Evolutionary conservation across 2,113 vertebrate species (phyloP).

Genomic region (Galeopterus variegatus): DNA sequence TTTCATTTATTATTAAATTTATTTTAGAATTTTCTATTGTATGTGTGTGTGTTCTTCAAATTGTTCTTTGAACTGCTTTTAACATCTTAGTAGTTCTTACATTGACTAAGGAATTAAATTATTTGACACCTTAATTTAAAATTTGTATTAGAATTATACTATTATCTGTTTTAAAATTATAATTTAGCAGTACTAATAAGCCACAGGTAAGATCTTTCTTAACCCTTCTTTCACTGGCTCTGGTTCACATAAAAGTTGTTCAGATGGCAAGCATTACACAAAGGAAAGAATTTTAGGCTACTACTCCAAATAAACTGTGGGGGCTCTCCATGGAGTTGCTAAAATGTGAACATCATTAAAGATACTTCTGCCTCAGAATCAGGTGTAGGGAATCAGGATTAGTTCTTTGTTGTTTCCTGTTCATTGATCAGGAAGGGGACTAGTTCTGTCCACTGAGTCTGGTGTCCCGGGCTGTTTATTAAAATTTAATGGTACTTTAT

Average conservation of each 20-base stretch:
- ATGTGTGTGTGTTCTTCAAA: background rate
- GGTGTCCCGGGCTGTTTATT: background rate
- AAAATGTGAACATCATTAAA: background rate
- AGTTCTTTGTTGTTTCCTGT: background rate
- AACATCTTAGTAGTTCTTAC: background rate
- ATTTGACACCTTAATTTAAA: background rate
- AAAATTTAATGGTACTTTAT: background rate
- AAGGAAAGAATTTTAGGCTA: background rate
- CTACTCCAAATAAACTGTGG: background rate
- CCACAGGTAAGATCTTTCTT: background rate
- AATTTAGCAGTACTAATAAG: background rate
- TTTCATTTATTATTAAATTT: background rate
- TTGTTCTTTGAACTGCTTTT: background rate
- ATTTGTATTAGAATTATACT: background rate
- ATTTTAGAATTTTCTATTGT: background rate
- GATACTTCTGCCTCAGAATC: background rate
- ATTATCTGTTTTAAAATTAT: background rate
- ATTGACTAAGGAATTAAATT: background rate
- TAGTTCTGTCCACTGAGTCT: background rate
- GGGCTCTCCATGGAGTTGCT: no score
- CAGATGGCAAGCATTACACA: background rate
- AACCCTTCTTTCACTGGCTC: background rate
- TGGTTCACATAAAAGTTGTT: background rate
- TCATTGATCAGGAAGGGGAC: background rate
- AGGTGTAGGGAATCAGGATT: background rate